phyloP scores from a whole-genome alignment of 2,113 vertebrate genomes.

The Rhegmatorhina hoffmannsi region DNA sequence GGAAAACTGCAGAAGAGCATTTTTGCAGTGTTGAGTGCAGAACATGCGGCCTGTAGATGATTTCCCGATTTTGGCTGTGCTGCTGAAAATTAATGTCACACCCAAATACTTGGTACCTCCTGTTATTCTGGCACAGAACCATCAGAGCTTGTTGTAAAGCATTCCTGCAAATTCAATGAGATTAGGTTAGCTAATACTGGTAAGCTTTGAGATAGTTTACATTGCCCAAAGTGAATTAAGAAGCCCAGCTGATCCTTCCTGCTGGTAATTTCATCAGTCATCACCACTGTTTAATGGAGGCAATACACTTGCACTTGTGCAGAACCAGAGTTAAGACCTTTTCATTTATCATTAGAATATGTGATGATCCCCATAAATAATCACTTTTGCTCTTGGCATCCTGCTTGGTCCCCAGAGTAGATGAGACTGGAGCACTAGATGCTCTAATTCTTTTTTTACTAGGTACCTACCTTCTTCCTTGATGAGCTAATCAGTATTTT shows the following conservation, averaged over 20 bases:
- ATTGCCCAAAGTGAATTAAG: not conserved
- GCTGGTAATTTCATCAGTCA: not conserved
- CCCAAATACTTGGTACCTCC: not conserved
- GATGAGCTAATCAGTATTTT: not conserved
- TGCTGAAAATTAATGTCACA: constrained; percentile 4
- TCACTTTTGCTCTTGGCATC: not conserved
- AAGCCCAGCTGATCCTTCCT: not conserved
- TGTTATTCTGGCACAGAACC: constrained; percentile 9
- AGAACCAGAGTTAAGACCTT: not conserved
- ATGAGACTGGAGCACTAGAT: not conserved
- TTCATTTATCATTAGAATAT: not conserved
- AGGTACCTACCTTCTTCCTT: not conserved
- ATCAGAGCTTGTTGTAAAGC: not conserved
- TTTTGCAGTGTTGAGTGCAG: not conserved
- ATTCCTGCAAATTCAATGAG: not conserved
- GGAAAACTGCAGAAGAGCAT: not conserved
- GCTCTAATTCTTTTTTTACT: not conserved
- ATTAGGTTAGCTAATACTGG: not conserved
- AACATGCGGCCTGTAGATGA: not conserved
- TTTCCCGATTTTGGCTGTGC: not conserved
- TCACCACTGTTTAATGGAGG: not conserved
- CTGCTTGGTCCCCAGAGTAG: not conserved
- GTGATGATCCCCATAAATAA: not conserved
- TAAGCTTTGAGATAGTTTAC: not conserved
- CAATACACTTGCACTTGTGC: not conserved